Evolutionary conservation across 2,113 vertebrate species (phyloP).

Genomic region (Myotis davidii): DNA sequence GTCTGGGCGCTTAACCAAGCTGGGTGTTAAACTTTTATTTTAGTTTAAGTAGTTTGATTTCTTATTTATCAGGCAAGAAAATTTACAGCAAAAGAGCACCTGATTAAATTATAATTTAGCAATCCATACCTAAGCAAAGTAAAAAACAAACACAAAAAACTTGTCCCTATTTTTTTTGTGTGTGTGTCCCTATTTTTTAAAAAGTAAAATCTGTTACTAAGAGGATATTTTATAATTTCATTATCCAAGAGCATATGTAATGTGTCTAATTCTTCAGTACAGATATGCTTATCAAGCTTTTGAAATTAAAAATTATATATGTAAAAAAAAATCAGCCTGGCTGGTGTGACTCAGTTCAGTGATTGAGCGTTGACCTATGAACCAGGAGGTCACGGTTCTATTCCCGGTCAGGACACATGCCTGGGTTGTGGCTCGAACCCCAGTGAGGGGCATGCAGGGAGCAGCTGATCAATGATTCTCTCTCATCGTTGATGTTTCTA

Average conservation of each 20-base stretch:
- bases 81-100: constrained; percentile 3
- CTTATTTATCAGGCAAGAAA: background rate
- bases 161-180: background rate
- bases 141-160: background rate
- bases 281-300: background rate
- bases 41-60: constrained; percentile 1
- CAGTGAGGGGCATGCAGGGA: no score
- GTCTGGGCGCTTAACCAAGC: no score
- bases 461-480: no score
- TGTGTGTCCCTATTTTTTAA: background rate
- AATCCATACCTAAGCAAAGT: background rate
- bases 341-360: no score
- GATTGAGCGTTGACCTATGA: no score
- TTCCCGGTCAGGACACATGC: no score
- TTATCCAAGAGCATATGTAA: background rate
- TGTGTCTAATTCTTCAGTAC: background rate
- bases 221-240: background rate
- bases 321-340: no score
- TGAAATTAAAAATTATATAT: background rate
- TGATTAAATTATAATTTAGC: constrained; percentile 6
- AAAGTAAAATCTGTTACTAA: background rate
- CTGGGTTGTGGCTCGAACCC: no score
- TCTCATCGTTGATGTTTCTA: no score
- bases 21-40: constrained; percentile 1
- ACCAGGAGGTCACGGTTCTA: no score